Base-by-base conservation (phyloP, 2,888 invertebrate species). In the Diadegma fenestrale region DNA sequence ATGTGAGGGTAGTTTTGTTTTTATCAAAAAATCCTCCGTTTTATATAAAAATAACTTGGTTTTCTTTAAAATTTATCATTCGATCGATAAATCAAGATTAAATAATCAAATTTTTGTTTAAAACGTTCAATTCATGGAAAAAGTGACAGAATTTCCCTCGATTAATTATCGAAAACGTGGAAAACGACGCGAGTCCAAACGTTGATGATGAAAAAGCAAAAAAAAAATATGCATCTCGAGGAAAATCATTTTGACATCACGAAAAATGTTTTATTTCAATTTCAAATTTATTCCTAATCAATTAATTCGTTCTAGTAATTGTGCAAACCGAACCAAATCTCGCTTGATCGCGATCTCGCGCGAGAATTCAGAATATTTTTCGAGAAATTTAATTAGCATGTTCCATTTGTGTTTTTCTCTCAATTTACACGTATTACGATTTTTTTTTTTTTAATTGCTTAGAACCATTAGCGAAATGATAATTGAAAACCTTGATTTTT, bases 381-480 rank as follows among this genome's bases (percentile, higher is more conserved):
- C 54, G 54, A 54, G 22, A 10, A 54, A 22, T 54, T 12, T 54
- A 54, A 54, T 22, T 22, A 26, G 54, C 54, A 22, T 26, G 26
- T 22, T 54, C 10, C 12, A 54, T 26, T 26, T 22, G 45, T 26
- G 19, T 68, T 68, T 26, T 19, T 45, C 43, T 68, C 26, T 22
- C 14, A 26, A 2, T 22, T 10, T 26, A 43, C 26, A 43, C 19
- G 3, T 14, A 17, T 43, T 26, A 76, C 64, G 71, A 71, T 76
- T n/a, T 37, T 37, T 54, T 68, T 14, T 54, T 76, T 33, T 80
- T 80, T 51, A 82, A 85, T 85, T 48, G 80, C 58, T 76, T 45
- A 43, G 30, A 17, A 48, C 71, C 48, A 80, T 80, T 58, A 76
- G 37, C 10, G 22, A 63, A 33, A 51, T 41, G 43, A 54, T 75